These are phyloP conservation scores for Thelaira solivaga DNA, from an alignment of 2,888 invertebrate species.

Conservation along the genomic window DNA sequence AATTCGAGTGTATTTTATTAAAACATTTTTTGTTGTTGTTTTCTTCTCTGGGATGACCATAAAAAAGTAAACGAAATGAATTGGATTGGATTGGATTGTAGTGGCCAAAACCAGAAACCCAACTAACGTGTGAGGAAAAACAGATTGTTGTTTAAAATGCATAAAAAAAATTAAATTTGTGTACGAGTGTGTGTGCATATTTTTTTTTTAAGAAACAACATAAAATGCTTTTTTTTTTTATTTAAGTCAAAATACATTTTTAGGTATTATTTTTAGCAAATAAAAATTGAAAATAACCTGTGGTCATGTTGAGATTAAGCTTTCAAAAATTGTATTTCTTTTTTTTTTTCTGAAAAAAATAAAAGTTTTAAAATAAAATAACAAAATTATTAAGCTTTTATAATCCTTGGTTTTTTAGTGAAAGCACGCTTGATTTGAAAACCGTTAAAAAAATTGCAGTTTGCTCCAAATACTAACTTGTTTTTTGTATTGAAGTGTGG, in stretches of 20 bases:
- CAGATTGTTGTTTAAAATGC: background rate
- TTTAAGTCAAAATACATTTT: conserved; percentile 6
- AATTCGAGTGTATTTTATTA: conserved; percentile 6
- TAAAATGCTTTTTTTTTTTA: background rate
- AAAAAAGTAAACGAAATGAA: background rate
- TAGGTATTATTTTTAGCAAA: background rate
- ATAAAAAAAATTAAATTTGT: background rate
- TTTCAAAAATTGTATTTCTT: background rate
- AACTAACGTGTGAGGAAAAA: conserved; percentile 2
- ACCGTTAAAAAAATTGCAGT: too few species aligned
- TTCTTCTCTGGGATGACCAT: background rate
- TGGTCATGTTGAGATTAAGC: background rate
- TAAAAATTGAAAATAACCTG: background rate
- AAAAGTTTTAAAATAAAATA: background rate
- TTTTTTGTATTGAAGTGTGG: too few species aligned
- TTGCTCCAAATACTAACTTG: too few species aligned
- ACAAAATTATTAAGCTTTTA: background rate
- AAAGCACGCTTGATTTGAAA: too few species aligned
- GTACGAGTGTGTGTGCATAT: too few species aligned
- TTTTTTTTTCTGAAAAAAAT: background rate
- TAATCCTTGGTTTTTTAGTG: background rate
- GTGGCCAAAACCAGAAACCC: background rate
- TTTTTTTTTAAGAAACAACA: too few species aligned
- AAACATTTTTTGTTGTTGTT: conserved; percentile 1
- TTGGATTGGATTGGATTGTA: background rate